A percentile compares a stretch with the other conserved stretches of the same genome.
Evolutionary conservation across 2,797 vertebrate genomes (phyloP).

Genomic region (Gymnodraco acuticeps): DNA sequence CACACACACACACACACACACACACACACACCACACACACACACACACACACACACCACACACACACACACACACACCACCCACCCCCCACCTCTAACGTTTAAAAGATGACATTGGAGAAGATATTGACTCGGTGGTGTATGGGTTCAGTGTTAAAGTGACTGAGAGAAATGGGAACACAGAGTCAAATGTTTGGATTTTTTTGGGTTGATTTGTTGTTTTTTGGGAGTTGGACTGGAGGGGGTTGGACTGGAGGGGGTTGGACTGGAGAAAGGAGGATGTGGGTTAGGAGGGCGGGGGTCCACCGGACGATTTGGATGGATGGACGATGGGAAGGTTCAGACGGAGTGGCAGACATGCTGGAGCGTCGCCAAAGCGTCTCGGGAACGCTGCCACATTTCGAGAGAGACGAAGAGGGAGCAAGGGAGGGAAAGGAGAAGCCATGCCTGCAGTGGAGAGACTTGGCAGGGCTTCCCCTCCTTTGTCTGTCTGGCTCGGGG

Average conservation of each 20-base stretch:
- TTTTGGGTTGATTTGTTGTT: constrained; percentile 35
- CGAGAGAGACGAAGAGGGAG: constrained; percentile 55
- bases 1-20: constrained; percentile 2
- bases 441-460: constrained; percentile 72
- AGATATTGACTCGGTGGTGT: constrained; percentile 25
- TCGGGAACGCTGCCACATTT: constrained; percentile 64
- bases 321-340: constrained; percentile 55
- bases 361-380: constrained; percentile 73
- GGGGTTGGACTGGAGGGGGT: constrained; percentile 24
- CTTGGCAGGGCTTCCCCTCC: constrained; percentile 73
- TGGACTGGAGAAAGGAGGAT: constrained; percentile 20
- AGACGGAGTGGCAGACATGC: constrained; percentile 64
- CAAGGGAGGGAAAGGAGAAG: constrained; percentile 54
- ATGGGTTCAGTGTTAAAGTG: constrained; percentile 34
- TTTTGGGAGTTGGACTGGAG: constrained; percentile 10
- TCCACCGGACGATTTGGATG: constrained; percentile 51
- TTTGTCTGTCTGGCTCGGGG: constrained; percentile 75
- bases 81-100: constrained; percentile 38
- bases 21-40: constrained; percentile 25
- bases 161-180: background rate
- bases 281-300: constrained; percentile 51
- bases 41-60: constrained; percentile 17
- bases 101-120: constrained; percentile 32
- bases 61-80: constrained; percentile 6
- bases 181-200: constrained; percentile 7